Evolutionary conservation across 2,113 vertebrate genomes (phyloP).

Genomic region (Mixornis gularis): DNA sequence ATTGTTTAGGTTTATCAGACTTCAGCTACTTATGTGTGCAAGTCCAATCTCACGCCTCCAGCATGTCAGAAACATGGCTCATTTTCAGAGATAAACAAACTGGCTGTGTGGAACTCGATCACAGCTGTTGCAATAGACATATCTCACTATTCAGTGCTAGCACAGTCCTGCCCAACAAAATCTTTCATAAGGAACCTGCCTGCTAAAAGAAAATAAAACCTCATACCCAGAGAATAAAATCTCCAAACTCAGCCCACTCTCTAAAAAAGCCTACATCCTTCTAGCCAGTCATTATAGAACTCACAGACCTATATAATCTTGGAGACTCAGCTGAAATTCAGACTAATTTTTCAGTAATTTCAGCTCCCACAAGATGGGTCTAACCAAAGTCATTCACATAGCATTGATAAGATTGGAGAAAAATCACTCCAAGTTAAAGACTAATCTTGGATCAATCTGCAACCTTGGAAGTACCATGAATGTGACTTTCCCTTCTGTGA

Average conservation of each 20-base stretch:
- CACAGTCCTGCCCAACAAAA: not conserved
- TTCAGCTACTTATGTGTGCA: not conserved
- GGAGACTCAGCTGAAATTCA: not conserved
- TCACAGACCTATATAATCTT: not conserved
- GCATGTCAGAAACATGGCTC: not conserved
- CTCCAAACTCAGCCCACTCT: not conserved
- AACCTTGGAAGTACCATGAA: not conserved
- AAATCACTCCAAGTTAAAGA: not conserved
- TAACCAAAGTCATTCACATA: not conserved
- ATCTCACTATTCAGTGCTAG: not conserved
- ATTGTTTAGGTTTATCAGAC: not conserved
- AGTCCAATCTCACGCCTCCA: not conserved
- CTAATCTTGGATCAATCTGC: not conserved
- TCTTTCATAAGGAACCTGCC: not conserved
- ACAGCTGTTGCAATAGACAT: not conserved
- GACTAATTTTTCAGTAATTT: not conserved
- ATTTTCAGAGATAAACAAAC: constrained; percentile 9
- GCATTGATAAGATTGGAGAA: not conserved
- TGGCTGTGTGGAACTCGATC: not conserved
- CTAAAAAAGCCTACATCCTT: not conserved
- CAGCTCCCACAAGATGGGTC: not conserved
- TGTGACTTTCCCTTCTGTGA: not conserved
- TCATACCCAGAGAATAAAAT: not conserved
- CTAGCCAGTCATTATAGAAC: not conserved
- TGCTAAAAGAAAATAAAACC: not conserved